These are phyloP conservation scores for Kradibia gibbosae DNA, from an alignment of 1,140 invertebrate species.

Conservation along the genomic window DNA sequence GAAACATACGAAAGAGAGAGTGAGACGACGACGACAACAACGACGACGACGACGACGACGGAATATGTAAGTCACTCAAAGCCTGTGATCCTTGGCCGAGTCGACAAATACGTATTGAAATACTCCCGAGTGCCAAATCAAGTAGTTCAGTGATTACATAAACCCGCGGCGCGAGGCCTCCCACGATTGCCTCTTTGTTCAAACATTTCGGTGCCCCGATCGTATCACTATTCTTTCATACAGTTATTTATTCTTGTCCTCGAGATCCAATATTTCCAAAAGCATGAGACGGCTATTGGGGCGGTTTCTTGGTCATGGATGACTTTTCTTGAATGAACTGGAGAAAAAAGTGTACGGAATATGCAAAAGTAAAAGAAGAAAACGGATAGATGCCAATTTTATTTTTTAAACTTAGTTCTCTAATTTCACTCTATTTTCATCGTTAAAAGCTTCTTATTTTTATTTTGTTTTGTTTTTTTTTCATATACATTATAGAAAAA, in stretches of 20 bases:
- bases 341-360: not conserved
- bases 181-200: no score
- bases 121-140: constrained; percentile 68
- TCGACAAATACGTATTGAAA: constrained; percentile 58
- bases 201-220: no score
- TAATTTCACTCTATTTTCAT: constrained; percentile 24
- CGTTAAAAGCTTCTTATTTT: constrained; percentile 27
- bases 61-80: constrained; percentile 1
- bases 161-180: not conserved
- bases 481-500: not conserved
- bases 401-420: constrained; percentile 36
- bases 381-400: not conserved
- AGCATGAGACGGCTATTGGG: not conserved
- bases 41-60: not conserved
- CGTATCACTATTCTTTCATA: not conserved
- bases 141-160: constrained; percentile 46
- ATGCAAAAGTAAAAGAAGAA: constrained; percentile 5
- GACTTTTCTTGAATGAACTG: constrained; percentile 17
- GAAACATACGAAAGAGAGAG: no score
- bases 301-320: not conserved
- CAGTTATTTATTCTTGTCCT: constrained; percentile 3
- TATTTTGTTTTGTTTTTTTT: constrained; percentile 1
- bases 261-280: not conserved
- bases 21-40: not conserved
- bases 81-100: constrained; percentile 59